Base-by-base conservation (phyloP, 2,888 invertebrate species). In the Epinotia brunnichana region DNA sequence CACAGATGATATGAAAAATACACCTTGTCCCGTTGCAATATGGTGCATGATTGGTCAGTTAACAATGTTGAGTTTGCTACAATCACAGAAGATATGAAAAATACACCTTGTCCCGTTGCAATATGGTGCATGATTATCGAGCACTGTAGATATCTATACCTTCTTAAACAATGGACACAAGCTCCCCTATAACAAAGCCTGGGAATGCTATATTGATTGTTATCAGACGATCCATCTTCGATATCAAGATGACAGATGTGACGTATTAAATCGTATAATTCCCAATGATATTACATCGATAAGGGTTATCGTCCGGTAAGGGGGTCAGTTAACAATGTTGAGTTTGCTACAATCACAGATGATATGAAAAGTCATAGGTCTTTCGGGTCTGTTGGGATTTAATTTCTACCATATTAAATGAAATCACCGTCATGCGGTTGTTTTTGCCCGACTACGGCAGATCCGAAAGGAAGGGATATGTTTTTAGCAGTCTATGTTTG, bases 221-320 rank as follows among this genome's bases (percentile, higher is more conserved):
- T 82, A 83, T 83, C 82, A 74, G 1, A 29, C 76, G 63, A 82
- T 82, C 79, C 76, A 79, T 80, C 77, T 77, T 76, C 74, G 60
- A 41, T 84, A 83, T 81, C 79, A 71, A 53, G 70, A 56, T 74
- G 73, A 78, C 74, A 69, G 76, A 78, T 78, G 74, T 61, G 71
- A 67, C 73, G 73, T n/a, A n/a, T n/a, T n/a, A n/a, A n/a, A n/a
- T n/a, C n/a, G n/a, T 79, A 81, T 59, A 68, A 76, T 69, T 70
- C 69, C 60, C 72, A 75, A 74, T 68, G 74, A 79, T 77, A 75
- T 69, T n/a, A 62, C 48, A 70, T 44, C 39, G 64, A 69, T 66
- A 61, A 62, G n/a, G 19, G 35, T 19, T 54, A n/a, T 51, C 56
- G 76, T 75, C 71, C 19, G n/a, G 7, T 29, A n/a, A n/a, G n/a